Evolutionary conservation across 1,140 invertebrate species (phyloP).

Genomic region (Dinothrombium tinctorium): DNA sequence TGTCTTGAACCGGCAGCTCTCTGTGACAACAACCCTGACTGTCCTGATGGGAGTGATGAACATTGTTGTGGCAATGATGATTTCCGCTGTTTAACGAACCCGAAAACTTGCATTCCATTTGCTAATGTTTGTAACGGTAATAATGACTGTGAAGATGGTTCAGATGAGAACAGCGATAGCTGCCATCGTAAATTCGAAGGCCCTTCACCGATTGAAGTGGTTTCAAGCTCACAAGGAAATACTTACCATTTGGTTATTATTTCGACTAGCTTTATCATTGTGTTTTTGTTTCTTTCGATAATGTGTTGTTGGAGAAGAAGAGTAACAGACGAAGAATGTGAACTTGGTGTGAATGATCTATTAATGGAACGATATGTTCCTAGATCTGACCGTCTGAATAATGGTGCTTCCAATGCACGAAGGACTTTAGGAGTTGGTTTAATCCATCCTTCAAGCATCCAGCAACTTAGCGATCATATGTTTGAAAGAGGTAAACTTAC

Average conservation of each 20-base stretch:
- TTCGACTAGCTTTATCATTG: not conserved
- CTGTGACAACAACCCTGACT: slow-evolving; percentile 85
- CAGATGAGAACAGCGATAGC: slow-evolving; percentile 50
- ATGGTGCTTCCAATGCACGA: not conserved
- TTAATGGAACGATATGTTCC: not conserved
- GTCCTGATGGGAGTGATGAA: slow-evolving; percentile 80
- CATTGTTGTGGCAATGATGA: slow-evolving; percentile 27
- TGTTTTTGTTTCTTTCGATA: slow-evolving; percentile 1
- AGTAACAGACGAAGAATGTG: not conserved
- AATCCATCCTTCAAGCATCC: not conserved
- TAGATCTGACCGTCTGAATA: not conserved
- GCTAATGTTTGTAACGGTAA: slow-evolving; percentile 59
- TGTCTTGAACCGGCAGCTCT: slow-evolving; percentile 81
- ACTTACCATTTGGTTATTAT: not conserved
- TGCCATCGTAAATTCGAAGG: not conserved
- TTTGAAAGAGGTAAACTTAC: slow-evolving; percentile 5
- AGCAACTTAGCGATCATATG: not conserved
- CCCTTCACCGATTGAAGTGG: not conserved
- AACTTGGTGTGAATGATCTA: not conserved
- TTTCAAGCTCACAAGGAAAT: not conserved
- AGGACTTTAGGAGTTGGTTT: not conserved
- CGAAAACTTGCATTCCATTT: slow-evolving; percentile 25
- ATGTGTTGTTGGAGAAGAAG: not conserved
- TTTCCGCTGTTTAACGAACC: slow-evolving; percentile 13
- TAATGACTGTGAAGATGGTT: slow-evolving; percentile 62